phyloP scores from a whole-genome alignment of 1,140 invertebrate species.

The Palaemon carinicauda region DNA sequence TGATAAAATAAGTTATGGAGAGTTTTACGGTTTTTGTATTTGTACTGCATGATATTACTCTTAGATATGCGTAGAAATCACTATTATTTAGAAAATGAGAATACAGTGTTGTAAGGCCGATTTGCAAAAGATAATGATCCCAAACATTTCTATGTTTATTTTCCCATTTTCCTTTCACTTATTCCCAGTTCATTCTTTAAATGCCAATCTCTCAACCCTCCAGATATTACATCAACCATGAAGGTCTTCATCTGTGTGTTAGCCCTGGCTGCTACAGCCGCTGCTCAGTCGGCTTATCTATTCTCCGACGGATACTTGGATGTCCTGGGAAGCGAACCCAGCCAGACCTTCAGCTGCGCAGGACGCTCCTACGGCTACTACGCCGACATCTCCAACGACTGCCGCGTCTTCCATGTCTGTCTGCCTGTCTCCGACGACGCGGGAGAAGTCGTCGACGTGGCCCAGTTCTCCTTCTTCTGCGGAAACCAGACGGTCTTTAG shows the following conservation, averaged over 20 bases:
- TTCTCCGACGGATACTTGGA: constrained; percentile 62
- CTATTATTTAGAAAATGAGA: no score
- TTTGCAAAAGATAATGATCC: no score
- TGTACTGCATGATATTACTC: no score
- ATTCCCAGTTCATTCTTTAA: no score
- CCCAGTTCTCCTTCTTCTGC: constrained; percentile 45
- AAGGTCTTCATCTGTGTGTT: constrained; percentile 7
- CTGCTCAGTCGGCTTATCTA: background rate
- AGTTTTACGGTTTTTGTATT: no score
- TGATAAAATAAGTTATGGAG: no score
- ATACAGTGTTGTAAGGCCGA: no score
- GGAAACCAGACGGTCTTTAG: constrained; percentile 42
- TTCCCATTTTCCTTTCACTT: no score
- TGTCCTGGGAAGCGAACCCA: constrained; percentile 65
- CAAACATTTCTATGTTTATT: no score
- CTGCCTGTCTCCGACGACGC: constrained; percentile 58
- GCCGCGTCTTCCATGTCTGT: constrained; percentile 58
- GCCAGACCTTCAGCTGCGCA: constrained; percentile 63
- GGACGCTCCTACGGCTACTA: constrained; percentile 61
- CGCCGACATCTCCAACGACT: constrained; percentile 28
- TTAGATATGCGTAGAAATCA: no score
- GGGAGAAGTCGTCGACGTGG: constrained; percentile 37
- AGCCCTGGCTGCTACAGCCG: constrained; percentile 5
- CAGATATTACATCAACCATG: background rate
- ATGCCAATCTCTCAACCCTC: background rate